phyloP scores from a whole-genome alignment of 2,888 invertebrate species.

The Frankliniella fusca region DNA sequence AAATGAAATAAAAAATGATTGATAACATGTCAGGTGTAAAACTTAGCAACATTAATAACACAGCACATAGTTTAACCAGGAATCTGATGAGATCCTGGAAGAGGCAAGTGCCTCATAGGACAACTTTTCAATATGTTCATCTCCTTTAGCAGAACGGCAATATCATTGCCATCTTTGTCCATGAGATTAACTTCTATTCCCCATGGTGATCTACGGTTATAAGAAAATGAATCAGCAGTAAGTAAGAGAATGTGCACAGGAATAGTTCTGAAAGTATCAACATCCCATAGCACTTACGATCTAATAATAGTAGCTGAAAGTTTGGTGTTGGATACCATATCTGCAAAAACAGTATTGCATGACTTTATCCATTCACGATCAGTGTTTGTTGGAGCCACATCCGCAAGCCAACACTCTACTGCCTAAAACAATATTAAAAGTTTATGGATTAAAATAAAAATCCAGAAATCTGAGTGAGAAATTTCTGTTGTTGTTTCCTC shows the following conservation, averaged over 20 bases:
- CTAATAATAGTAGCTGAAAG: background rate
- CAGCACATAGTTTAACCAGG: background rate
- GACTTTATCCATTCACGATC: background rate
- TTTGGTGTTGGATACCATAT: background rate
- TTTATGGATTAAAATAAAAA: background rate
- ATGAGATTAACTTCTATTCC: background rate
- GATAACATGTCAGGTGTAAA: background rate
- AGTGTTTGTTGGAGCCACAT: background rate
- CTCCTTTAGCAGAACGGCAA: background rate
- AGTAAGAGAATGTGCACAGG: background rate
- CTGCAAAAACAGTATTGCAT: background rate
- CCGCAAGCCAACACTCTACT: background rate
- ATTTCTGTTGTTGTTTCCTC: background rate
- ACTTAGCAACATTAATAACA: background rate
- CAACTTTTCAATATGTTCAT: background rate
- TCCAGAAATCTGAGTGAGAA: background rate
- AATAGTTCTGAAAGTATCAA: background rate
- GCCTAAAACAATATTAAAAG: background rate
- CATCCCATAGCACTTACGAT: background rate
- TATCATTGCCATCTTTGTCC: background rate
- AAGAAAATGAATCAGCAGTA: background rate
- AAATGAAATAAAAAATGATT: background rate
- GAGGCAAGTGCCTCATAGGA: background rate
- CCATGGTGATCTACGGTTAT: background rate
- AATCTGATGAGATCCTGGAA: background rate